Evolutionary conservation across 2,888 invertebrate species (phyloP), one percentile per base, ranked within the genome.

Genomic region (Macrophya annulata): DNA sequence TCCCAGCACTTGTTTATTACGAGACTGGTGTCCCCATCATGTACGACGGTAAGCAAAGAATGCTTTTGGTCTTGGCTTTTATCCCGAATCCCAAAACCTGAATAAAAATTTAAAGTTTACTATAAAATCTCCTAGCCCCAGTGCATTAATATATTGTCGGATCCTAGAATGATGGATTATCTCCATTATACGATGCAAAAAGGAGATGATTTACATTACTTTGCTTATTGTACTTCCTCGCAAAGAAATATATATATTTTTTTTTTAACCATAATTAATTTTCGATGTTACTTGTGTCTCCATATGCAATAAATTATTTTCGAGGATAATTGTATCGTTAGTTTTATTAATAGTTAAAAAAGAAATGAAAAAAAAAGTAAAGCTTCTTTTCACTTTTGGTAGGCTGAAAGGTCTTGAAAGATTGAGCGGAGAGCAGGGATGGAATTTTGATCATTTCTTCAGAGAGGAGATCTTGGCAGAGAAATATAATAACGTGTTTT

Each of bases 21-120:
- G 98, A 98, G 94, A 98, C 98, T 86, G 98, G 98, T 88, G 98
- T 98, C 89, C 98, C 98, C 90, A 98, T 98, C 92, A 98, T 98
- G 97, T 98, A 97, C 94, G 98, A 98, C 95, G 98, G 98, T 98
- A 95, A 97, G 97, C 93, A 43, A 45, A 51, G 72, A 76, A 62
- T 76, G 65, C 77, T 74, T 45, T 31, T 85, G 21, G 62, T 86
- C 40, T 65, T 72, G 84, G 74, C 68, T 84, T 71, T 84, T 12
- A 59, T 85, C 77, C 81, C 68, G 68, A 59, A 48, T 31, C n/a
- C 45, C 81, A 15, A 59, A 37, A 81, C 31, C 68, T 6, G 68
- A 31, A 68, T 68, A 37, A 68, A 37, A 68, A 37, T 25, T 37
- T 43, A 31, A 55, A 37, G 10, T 25, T 37, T n/a, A 55, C 4